Percentiles rank a stretch among this genome's conserved stretches.
Conservation (phyloP, 2,113 vertebrate genomes). For the Pelecanoides urinatrix region DNA sequence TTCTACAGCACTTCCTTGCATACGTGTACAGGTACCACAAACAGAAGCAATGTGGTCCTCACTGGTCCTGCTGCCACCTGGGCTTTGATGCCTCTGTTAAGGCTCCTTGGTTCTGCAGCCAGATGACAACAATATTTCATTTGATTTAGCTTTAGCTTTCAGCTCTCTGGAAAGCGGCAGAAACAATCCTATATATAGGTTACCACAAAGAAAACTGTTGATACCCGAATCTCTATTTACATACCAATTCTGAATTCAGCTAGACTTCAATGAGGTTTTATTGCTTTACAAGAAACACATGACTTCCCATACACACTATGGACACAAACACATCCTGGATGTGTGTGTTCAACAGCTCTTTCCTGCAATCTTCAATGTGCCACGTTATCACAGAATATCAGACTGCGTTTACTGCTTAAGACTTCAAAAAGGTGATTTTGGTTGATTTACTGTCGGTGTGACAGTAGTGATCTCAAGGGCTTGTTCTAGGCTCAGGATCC, state of each 20-base stretch:
- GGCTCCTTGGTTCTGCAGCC: background rate
- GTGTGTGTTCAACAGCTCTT: background rate
- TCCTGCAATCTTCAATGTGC: background rate
- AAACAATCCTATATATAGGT: background rate
- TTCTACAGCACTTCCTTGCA: background rate
- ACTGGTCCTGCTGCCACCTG: background rate
- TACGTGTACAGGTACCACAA: background rate
- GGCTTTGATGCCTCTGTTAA: background rate
- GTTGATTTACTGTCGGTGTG: background rate
- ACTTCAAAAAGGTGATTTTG: accelerated
- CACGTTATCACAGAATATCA: background rate
- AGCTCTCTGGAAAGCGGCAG: background rate
- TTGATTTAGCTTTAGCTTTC: background rate
- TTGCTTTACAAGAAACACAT: background rate
- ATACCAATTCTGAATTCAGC: background rate
- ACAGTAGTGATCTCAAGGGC: background rate
- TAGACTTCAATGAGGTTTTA: background rate
- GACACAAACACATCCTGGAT: background rate
- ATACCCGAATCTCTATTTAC: background rate
- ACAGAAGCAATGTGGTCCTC: background rate
- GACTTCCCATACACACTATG: background rate
- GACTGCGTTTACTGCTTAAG: background rate
- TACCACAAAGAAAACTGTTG: background rate
- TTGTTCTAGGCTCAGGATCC: background rate
- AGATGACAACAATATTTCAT: background rate